A percentile compares a stretch with the other conserved stretches of the same genome.
phyloP scores from a whole-genome alignment of 2,888 invertebrate genomes.

The Ichneumoninae sp. region DNA sequence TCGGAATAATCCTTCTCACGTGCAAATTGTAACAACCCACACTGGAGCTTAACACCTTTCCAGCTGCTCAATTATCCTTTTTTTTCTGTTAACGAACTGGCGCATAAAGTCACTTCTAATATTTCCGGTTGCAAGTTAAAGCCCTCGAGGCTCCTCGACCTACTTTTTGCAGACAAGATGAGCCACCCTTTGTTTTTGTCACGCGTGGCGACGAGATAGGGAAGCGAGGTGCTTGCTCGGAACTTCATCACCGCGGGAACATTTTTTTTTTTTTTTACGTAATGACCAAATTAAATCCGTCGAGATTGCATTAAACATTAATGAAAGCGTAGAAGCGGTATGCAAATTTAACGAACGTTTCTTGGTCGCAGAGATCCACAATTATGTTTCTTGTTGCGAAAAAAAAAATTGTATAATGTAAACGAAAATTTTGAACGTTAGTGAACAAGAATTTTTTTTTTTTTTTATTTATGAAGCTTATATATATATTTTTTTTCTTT shows the following conservation, averaged over 20 bases:
- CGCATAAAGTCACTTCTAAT: not conserved
- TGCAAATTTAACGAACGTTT: not conserved
- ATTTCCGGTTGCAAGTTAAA: constrained; percentile 14
- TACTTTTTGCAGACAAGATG: constrained; percentile 24
- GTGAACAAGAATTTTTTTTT: too few species aligned
- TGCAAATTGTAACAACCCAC: not conserved
- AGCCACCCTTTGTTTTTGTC: constrained; percentile 32
- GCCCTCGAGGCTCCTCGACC: constrained; percentile 29
- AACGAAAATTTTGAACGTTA: too few species aligned
- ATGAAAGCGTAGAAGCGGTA: not conserved
- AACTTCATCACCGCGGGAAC: not conserved
- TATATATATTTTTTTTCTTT: not conserved
- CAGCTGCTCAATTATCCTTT: not conserved
- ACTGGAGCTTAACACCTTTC: not conserved
- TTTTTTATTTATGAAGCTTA: not conserved
- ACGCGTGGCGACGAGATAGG: constrained; percentile 37
- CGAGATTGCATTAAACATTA: not conserved
- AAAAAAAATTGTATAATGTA: too few species aligned
- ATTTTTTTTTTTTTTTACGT: not conserved
- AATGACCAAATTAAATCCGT: not conserved
- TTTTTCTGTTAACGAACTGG: constrained; percentile 4
- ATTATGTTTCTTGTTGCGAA: not conserved
- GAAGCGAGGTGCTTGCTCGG: not conserved
- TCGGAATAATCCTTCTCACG: constrained; percentile 12
- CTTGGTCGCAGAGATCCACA: not conserved